Base-by-base conservation (phyloP, 1,140 invertebrate genomes). In the Eupeodes corollae region DNA sequence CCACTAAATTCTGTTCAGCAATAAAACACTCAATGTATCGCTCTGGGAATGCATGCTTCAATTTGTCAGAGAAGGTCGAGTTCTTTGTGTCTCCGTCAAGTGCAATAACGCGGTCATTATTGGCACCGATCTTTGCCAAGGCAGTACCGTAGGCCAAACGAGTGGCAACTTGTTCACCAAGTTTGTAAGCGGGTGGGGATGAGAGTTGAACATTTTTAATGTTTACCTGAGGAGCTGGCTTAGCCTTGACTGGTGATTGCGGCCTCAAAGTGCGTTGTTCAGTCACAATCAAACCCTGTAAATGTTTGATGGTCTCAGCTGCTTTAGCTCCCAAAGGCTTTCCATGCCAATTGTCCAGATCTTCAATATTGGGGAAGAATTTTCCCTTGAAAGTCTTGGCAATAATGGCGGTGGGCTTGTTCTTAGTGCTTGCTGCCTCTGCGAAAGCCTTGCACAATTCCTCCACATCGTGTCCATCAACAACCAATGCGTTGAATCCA, bases 1-100 rank as follows among this genome's bases (percentile, higher is more conserved):
- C 94, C 54, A 97, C 90, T 55, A 97, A 70, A 73, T 97, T 98
- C 75, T 99, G 96, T 70, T 99, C 97, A 45, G 96, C 96, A 63
- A 99, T 99, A 72, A 88, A 99, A 69, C 96, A 97, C 72, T 99
- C 95, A 48, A 99, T 82, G 69, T 91, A 97, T 52, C 91, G 82
- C 37, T 77, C 73, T 1, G 79, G 73, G 67, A 82, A 82, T 2
- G 84, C 80, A 46, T 82, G 79, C 61, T 85, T 86, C 41, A 99
- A 79, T 67, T 92, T 95, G 45, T 95, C 88, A 15, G 95, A 87
- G 70, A 84, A 99, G 0, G 97, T 99, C 0, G 94, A 98, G 69
- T 99, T 99, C 72, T 98, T 99, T 31, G 93, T 98, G 66, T 99
- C 96, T 42, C 88, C 93, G 69, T 98, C 94, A 42, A 97, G 68